Evolutionary conservation across 1,140 invertebrate genomes (phyloP), one percentile per base, ranked within the genome.

Genomic region (Sarcophaga bullata): DNA sequence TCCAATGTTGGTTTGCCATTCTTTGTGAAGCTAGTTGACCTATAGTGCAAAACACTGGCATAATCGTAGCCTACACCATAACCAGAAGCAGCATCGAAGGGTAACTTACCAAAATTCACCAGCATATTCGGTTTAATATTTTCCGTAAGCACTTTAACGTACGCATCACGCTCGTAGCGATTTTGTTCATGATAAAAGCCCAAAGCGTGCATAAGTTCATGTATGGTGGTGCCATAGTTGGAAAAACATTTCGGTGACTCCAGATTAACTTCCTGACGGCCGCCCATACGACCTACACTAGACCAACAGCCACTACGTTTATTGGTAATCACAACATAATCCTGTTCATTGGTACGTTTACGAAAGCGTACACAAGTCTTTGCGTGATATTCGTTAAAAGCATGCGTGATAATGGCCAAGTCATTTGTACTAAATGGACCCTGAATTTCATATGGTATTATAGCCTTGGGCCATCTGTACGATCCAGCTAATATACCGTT

Each of bases 101-200:
- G 91, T 0, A 92, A 91, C 88, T 95, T 95, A 72, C 93, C 92
- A 87, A 96, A 96, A 89, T 96, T 96, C 50, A 87, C 89, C 85
- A 93, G 91, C 58, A 93, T 91, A 93, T 94, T 93, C 73, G 88
- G 85, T 85, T 92, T 91, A 19, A 98, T 94, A 87, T 97, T 97
- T 1, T 93, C 86, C 89, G 93, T 95, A 48, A 93, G 89, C 48
- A 97, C 93, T 2, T 85, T 90, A 0, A 97, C 93, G 85, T 93
- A 95, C 13, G 93, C 90, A 85, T 97, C 96, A 8, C 97, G 91
- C 84, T 97, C 97, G 10, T 90, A 92, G 15, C 96, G 92, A 85
- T 94, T 96, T 86, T 97, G 96, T 86, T 97, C 96, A 87, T 98
- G 97, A 85, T 95, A 92, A 87, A 97, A 97, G 1, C 97, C 97